Evolutionary conservation across 2,797 vertebrate species (phyloP).

Genomic region (Darevskia nairensis): DNA sequence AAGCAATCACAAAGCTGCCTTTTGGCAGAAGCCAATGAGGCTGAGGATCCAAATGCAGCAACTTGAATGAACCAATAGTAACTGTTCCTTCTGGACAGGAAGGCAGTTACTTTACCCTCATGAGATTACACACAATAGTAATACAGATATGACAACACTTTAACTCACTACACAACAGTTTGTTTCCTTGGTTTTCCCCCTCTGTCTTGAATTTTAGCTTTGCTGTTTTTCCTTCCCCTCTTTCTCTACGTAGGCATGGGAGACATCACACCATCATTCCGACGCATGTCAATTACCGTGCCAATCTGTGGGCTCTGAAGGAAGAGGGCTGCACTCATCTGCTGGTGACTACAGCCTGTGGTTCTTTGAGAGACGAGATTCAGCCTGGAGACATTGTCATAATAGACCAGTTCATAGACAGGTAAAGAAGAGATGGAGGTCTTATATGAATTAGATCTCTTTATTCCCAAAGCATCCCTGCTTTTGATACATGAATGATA

Average conservation of each 20-base stretch:
- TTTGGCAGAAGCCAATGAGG: too few species aligned
- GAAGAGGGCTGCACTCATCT: constrained; percentile 94
- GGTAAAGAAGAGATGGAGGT: constrained; percentile 73
- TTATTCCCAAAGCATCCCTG: not conserved
- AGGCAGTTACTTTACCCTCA: too few species aligned
- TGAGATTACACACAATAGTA: too few species aligned
- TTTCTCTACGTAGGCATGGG: constrained; percentile 84
- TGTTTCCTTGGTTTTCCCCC: not conserved
- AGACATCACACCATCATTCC: constrained; percentile 94
- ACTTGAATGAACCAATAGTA: too few species aligned
- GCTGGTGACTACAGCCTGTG: constrained; percentile 93
- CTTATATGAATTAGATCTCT: not conserved
- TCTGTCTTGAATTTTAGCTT: not conserved
- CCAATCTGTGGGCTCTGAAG: constrained; percentile 96
- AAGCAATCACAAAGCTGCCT: too few species aligned
- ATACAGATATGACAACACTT: too few species aligned
- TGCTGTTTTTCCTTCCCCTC: not conserved
- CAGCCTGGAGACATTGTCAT: constrained; percentile 95
- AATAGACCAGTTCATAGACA: constrained; percentile 97
- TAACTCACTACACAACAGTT: too few species aligned
- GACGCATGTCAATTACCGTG: constrained; percentile 92
- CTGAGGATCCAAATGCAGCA: too few species aligned
- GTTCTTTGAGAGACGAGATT: constrained; percentile 93
- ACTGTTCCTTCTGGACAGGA: too few species aligned
- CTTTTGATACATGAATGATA: too few species aligned